Evolutionary conservation across 2,888 invertebrate genomes (phyloP), one percentile per base, ranked within the genome.

Genomic region (Hoplodrina ambigua): DNA sequence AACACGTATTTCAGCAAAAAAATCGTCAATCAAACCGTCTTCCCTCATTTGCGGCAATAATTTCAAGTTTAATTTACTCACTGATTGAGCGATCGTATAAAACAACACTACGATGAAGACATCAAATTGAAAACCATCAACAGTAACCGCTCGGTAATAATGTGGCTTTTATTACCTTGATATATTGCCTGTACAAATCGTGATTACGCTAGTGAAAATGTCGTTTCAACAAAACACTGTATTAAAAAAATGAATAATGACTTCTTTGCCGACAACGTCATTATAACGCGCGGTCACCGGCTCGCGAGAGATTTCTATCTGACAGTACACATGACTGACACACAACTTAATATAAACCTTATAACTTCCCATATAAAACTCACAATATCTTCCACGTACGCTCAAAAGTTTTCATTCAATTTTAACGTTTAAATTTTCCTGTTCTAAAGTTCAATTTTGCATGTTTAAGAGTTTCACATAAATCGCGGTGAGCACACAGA

Each of bases 231-330:
- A 94, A 94, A 94, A 94, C 94, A 93, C 90, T 93, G 94, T 93
- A 94, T 95, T 94, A 95, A 95, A 95, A 95, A 95, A 95, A 95
- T 95, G 95, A 95, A 93, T 95, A 94, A 95, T 94, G 95, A 94
- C 95, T 94, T 93, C 94, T 94, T 92, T 90, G 90, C 93, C 93
- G 93, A 91, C 94, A 90, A 90, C 93, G 91, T 94, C 94, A 95
- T 95, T 95, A 95, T 88, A 88, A 88, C 89, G 87, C 89, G 91
- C 92, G 94, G 93, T 93, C 93, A 92, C 88, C 88, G 90, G 88
- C 90, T 86, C 85, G 88, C 85, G 76, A 88, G 91, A 93, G 94
- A 94, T 94, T 93, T 93, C 93, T 94, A 95, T 94, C 94, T 90
- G 84, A 80, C 72, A 78, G 72, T 84, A 85, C 86, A 78, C 73